phyloP scores from a whole-genome alignment of 2,888 invertebrate genomes.

The Vesta saturnalis region DNA sequence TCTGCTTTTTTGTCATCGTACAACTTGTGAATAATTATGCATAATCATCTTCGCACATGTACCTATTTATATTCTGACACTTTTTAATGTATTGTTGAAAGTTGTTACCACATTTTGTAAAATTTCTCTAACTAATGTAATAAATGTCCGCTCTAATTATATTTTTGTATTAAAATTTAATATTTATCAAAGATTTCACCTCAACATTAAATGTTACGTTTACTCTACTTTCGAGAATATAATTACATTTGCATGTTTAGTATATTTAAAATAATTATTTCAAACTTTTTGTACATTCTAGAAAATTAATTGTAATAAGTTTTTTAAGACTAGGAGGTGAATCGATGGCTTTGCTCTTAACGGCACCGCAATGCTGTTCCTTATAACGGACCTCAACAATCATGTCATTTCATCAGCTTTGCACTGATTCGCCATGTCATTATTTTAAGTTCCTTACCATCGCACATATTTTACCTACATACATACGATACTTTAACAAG shows the following conservation, averaged over 20 bases:
- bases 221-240: background rate
- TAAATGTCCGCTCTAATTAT: background rate
- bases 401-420: constrained; percentile 59
- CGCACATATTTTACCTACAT: constrained; percentile 25
- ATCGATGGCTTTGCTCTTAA: constrained; percentile 61
- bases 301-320: constrained; percentile 44
- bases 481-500: background rate
- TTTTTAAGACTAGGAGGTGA: constrained; percentile 51
- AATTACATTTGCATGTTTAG: background rate
- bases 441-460: constrained; percentile 46
- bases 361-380: constrained; percentile 56
- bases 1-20: too few relatives aligned
- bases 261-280: background rate
- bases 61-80: too few relatives aligned
- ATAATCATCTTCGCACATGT: too few relatives aligned
- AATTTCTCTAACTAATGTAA: background rate
- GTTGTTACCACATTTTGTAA: background rate
- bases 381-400: constrained; percentile 58
- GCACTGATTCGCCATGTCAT: constrained; percentile 55
- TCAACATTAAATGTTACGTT: background rate
- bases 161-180: background rate
- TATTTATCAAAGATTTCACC: background rate
- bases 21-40: too few relatives aligned
- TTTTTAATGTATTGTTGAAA: too few relatives aligned
- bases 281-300: constrained; percentile 12